Evolutionary conservation across 2,888 invertebrate genomes (phyloP).

Genomic region (Tachina fera): DNA sequence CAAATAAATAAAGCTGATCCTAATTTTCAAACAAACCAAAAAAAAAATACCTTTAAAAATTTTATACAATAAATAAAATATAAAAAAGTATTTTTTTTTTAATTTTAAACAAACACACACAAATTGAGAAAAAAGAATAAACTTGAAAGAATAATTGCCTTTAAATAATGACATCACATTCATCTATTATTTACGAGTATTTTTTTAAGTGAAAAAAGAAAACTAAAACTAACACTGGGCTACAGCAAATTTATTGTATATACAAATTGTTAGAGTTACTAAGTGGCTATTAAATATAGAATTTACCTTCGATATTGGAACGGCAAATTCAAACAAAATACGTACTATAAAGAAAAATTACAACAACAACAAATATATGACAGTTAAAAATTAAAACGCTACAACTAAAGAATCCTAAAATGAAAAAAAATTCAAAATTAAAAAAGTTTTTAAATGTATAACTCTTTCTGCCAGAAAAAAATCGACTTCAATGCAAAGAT

Average conservation of each 20-base stretch:
- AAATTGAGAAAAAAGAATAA: not conserved
- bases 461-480: too few relatives aligned
- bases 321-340: too few relatives aligned
- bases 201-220: not conserved
- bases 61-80: conserved; percentile 20
- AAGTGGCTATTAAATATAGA: too few relatives aligned
- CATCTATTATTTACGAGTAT: conserved; percentile 7
- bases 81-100: not conserved
- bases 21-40: not conserved
- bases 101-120: conserved; percentile 1
- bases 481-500: too few relatives aligned
- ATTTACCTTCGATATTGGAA: too few relatives aligned
- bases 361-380: too few relatives aligned
- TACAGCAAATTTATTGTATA: not conserved
- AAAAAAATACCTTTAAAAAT: conserved; percentile 20
- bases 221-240: conserved; percentile 8
- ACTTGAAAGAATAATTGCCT: conserved; percentile 33
- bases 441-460: too few relatives aligned
- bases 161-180: conserved; percentile 51
- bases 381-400: too few relatives aligned
- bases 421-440: too few relatives aligned
- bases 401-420: too few relatives aligned
- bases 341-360: too few relatives aligned
- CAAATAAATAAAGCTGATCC: not conserved
- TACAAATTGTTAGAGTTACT: too few relatives aligned